A percentile compares a stretch with the other conserved stretches of the same genome.
phyloP scores from a whole-genome alignment of 2,797 vertebrate genomes.

The Cyclopterus lumpus region DNA sequence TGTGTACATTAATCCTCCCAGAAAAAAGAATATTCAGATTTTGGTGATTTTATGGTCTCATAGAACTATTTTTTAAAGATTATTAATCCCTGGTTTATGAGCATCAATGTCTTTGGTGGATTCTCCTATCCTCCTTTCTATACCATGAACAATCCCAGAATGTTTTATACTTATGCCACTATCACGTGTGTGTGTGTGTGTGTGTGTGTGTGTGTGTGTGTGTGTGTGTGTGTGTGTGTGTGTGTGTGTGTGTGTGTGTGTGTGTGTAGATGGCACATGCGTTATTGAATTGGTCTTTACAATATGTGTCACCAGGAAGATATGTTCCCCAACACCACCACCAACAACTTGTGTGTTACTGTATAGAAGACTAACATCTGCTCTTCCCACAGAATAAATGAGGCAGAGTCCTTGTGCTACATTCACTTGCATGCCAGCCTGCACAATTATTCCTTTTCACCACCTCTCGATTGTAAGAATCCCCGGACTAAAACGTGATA shows the following conservation, averaged over 20 bases:
- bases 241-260: background rate
- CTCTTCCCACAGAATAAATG: slow-evolving; percentile 37
- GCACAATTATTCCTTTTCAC: slow-evolving; percentile 29
- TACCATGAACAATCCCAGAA: background rate
- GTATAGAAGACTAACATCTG: slow-evolving; percentile 25
- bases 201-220: background rate
- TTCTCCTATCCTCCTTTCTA: background rate
- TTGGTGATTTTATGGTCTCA: slow-evolving; percentile 3
- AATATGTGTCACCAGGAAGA: slow-evolving; percentile 13
- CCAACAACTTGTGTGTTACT: background rate
- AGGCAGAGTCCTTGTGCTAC: slow-evolving; percentile 8
- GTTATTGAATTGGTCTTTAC: background rate
- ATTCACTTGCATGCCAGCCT: slow-evolving; percentile 24
- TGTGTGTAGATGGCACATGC: background rate
- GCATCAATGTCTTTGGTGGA: background rate
- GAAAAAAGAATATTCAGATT: slow-evolving; percentile 24
- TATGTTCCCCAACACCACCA: background rate
- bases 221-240: background rate
- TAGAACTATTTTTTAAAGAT: background rate
- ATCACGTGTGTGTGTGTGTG: background rate
- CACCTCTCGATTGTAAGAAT: slow-evolving; percentile 4
- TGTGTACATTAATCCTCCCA: background rate
- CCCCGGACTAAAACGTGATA: background rate
- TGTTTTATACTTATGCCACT: background rate
- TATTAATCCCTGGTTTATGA: background rate